Conservation (phyloP, 2,113 vertebrate genomes). For the Zapornia atra region DNA sequence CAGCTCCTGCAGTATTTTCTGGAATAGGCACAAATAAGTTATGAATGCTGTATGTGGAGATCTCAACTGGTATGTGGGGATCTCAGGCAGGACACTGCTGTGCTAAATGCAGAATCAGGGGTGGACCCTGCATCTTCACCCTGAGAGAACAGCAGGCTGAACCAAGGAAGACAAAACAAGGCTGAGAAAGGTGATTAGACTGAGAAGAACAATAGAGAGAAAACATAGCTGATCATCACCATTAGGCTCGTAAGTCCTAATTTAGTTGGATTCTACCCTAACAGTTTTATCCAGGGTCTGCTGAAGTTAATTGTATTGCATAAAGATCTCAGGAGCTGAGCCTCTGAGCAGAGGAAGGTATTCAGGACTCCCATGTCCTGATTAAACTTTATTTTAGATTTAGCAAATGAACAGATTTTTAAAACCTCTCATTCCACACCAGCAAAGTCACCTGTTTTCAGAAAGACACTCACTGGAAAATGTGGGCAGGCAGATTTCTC, state of each 20-base stretch:
- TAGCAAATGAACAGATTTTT: not conserved
- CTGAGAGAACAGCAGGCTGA: not conserved
- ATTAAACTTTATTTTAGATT: constrained; percentile 1
- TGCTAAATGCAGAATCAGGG: not conserved
- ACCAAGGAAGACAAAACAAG: not conserved
- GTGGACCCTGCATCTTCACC: not conserved
- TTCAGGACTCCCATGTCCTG: not conserved
- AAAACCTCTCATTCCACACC: constrained; percentile 49
- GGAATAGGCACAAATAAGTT: not conserved
- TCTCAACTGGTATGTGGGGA: not conserved
- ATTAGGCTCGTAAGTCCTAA: not conserved
- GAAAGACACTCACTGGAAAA: constrained; percentile 52
- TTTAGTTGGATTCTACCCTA: not conserved
- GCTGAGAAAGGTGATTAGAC: not conserved
- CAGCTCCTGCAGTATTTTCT: not conserved
- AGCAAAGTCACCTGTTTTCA: constrained; percentile 63
- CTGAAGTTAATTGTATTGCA: not conserved
- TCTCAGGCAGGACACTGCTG: not conserved
- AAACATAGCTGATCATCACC: not conserved
- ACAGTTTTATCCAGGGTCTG: not conserved
- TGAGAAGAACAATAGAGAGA: not conserved
- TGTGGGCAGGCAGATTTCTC: constrained; percentile 26
- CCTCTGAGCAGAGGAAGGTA: not conserved
- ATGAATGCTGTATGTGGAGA: rapidly evolving
- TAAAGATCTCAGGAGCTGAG: not conserved